Evolutionary conservation across 2,113 vertebrate genomes (phyloP), one percentile per base, ranked within the genome.

Genomic region (Amia ocellicauda): DNA sequence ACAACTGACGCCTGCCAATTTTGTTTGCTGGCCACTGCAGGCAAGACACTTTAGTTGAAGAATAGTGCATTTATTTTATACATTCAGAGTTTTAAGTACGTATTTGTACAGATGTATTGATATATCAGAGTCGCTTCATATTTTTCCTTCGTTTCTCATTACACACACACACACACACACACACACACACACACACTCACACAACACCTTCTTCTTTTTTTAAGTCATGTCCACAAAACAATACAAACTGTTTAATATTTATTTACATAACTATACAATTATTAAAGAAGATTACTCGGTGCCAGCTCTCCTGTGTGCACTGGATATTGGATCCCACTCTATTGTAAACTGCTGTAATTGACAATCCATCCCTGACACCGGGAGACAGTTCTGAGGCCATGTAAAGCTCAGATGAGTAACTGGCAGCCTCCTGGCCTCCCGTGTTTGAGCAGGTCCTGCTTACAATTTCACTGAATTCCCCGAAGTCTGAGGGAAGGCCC

Each of bases 291-390:
- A 69, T 72, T 66, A 78, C 74, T 77, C 71, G 26, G 45, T 60
- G 72, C 81, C 71, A 66, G 59, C 49, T 5, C 19, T 56, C 74
- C 75, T 68, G 80, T 77, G 84, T 76, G 78, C 75, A 72, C 75
- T 71, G 77, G 77, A 74, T 62, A 74, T 73, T 75, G 78, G 72
- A 75, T 72, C 67, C 52, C 65, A 45, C 72, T 74, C 77, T 58
- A 80, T 82, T 81, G 84, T 81, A 76, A 74, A 78, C 72, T 79
- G 82, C 84, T 84, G 82, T 84, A 84, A 85, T 85, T 81, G 80
- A 83, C 80, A 81, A 76, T 80, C 82, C 79, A 81, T 77, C 78
- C 70, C 64, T 68, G 79, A 84, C 83, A 85, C 85, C 81, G 73
- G 75, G 73, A 63, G 49, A 75, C 79, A 11, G 31, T n/a, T n/a